Base-by-base conservation (phyloP, 2,113 vertebrate genomes). In the Coptodon rendalli region DNA sequence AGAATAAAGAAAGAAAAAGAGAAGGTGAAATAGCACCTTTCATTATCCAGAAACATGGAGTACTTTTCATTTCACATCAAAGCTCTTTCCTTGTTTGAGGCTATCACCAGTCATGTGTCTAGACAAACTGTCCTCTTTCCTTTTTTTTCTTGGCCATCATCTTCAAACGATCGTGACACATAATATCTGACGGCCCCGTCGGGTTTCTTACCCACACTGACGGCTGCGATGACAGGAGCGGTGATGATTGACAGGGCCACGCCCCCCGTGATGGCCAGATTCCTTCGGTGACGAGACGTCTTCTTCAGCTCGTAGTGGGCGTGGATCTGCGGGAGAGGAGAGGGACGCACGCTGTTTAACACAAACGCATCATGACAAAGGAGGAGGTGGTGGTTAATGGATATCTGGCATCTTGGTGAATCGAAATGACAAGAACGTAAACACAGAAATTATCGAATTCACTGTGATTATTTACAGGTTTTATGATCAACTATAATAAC, bases 251-350 rank as follows among this genome's bases (percentile, higher is more conserved):
- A 99, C 95, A 99, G 81, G 89, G 98, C 98, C 93, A 99, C 99
- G 38, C 98, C 98, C 7, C 98, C 99, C 1, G 99, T 99, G 84
- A 99, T 98, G 92, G 99, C 99, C 94, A 99, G 94, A 95, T 99
- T 99, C 92, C 98, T 97, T 91, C 97, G 97, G 95, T 99, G 98
- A 87, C 97, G 98, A 19, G 98, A 98, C 11, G 96, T 96, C 94
- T 99, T 99, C 96, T 97, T 98, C 80, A 98, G 97, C 87, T 99
- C 98, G 3, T 99, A 99, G 89, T 98, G 98, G 90, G 98, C 98
- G 93, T 99, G 98, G 92, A 99, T 99, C 99, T 99, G 96, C 5
- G 84, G 90, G 38, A 82, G 59, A 54, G 6, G 9, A 78, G 43
- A 61, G 6, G 27, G 27, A 78, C 4, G 17, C 43, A 78, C 27